These are phyloP conservation scores for Heliconius sara DNA, from an alignment of 2,888 invertebrate genomes.

Conservation along the genomic window DNA sequence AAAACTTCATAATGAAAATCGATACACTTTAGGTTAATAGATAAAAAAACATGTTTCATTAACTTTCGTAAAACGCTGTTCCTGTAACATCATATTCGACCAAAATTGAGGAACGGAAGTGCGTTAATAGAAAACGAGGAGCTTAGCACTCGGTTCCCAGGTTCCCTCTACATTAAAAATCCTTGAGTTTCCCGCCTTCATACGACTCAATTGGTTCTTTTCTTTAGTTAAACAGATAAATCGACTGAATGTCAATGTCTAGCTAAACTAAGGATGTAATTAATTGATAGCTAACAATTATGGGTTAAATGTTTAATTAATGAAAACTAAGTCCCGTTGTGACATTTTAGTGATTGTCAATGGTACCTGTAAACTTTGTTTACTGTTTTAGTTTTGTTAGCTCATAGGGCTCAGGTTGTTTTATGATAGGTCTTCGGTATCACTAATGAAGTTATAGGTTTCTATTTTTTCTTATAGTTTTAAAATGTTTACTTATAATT, in stretches of 20 bases:
- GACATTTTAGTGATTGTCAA: constrained; percentile 6
- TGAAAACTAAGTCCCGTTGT: background rate
- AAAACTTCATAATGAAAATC: background rate
- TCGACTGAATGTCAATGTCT: constrained; percentile 18
- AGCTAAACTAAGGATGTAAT: constrained; percentile 27
- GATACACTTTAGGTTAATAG: background rate
- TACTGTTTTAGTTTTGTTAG: constrained; percentile 1
- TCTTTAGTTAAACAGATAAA: constrained; percentile 6
- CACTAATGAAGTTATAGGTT: too few species aligned
- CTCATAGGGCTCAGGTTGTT: background rate
- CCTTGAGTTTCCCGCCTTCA: background rate
- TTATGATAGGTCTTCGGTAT: background rate
- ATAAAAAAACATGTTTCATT: too few species aligned
- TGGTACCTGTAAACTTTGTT: background rate
- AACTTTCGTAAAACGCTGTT: background rate
- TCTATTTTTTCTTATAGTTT: too few species aligned
- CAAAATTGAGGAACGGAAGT: too few species aligned
- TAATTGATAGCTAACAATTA: constrained; percentile 20
- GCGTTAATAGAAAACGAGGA: too few species aligned
- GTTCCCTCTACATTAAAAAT: background rate
- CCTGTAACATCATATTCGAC: too few species aligned
- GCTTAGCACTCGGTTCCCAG: too few species aligned
- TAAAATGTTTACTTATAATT: too few species aligned
- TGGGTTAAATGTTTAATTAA: background rate
- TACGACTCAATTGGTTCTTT: constrained; percentile 1